Conservation (phyloP, 2,797 vertebrate species). For the Salmo trutta region DNA sequence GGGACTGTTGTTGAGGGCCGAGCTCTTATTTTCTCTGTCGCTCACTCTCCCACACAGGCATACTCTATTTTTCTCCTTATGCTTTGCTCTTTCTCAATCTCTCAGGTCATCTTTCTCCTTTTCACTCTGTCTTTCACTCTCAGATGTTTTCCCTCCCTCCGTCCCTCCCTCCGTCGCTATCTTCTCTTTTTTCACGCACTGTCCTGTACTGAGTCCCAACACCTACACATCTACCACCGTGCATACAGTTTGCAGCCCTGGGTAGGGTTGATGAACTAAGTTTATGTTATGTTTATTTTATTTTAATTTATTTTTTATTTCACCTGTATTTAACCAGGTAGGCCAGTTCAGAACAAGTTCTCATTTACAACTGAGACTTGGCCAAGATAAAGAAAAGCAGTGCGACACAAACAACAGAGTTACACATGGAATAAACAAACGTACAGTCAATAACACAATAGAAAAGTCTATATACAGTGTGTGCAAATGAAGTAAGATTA, state of each 20-base stretch:
- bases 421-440: too few species aligned
- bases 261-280: neutral
- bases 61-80: neutral
- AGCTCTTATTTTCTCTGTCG: slow-evolving; percentile 2
- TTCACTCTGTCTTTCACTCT: neutral
- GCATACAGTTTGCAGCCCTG: neutral
- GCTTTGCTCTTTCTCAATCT: neutral
- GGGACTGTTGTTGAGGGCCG: slow-evolving; percentile 18
- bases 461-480: too few species aligned
- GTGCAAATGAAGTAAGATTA: too few species aligned
- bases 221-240: neutral
- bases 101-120: neutral
- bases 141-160: neutral
- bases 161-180: too few species aligned
- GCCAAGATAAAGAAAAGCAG: too few species aligned
- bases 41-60: neutral
- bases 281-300: neutral
- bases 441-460: too few species aligned
- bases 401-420: too few species aligned
- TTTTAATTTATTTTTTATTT: too few species aligned
- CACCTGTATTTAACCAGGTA: too few species aligned
- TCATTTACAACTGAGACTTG: too few species aligned
- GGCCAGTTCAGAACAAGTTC: too few species aligned
- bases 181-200: neutral
- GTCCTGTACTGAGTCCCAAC: neutral